Percentiles rank a stretch among this genome's conserved stretches.
These are phyloP conservation scores for Bettongia penicillata DNA, from an alignment of 2,113 vertebrate species.

Conservation along the genomic window DNA sequence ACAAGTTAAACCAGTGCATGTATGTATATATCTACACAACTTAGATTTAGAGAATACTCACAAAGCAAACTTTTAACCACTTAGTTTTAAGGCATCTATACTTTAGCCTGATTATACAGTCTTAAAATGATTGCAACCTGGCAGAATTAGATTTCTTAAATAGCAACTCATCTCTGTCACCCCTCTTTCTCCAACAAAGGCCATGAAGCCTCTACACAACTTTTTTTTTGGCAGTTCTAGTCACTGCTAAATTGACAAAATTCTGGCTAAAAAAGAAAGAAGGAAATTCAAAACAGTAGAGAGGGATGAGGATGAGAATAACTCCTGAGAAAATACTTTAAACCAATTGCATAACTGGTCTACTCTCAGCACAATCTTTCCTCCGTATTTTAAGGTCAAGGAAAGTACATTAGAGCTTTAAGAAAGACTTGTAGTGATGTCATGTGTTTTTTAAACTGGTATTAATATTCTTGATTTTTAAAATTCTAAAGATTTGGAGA, in stretches of 20 bases:
- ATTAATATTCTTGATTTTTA: neutral
- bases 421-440: neutral
- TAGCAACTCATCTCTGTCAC: neutral
- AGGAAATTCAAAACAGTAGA: neutral
- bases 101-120: neutral
- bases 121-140: neutral
- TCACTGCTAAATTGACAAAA: neutral
- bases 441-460: neutral
- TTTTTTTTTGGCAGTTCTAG: neutral
- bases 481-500: neutral
- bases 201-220: neutral
- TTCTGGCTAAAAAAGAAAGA: neutral
- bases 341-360: neutral
- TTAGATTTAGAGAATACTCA: neutral
- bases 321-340: neutral
- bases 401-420: neutral
- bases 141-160: neutral
- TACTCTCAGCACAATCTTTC: neutral
- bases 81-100: neutral
- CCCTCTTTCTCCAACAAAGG: neutral
- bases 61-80: neutral
- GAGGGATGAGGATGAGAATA: neutral
- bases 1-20: neutral
- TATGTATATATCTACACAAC: neutral
- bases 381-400: neutral